Evolutionary conservation across 2,113 vertebrate species (phyloP).

Genomic region (Jacana jacana): DNA sequence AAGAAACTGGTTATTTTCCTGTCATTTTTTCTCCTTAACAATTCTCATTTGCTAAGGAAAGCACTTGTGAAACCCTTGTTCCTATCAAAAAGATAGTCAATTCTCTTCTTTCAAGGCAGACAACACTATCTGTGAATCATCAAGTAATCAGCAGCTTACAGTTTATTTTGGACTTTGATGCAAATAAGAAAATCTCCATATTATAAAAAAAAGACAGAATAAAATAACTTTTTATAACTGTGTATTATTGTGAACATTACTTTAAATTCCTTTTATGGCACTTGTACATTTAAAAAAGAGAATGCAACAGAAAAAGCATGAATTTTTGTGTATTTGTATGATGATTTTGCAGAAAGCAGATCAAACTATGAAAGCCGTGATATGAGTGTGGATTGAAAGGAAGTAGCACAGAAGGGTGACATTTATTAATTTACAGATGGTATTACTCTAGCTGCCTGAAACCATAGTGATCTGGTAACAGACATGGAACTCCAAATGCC

Average conservation of each 20-base stretch:
- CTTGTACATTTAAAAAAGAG: neutral
- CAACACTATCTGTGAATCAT: neutral
- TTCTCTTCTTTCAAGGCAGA: neutral
- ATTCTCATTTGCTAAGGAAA: neutral
- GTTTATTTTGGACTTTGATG: neutral
- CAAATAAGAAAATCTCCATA: neutral
- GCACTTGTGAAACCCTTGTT: neutral
- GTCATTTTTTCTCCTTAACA: neutral
- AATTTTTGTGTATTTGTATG: slow-evolving; percentile 21
- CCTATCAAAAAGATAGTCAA: neutral
- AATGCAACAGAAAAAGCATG: neutral
- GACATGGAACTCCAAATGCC: slow-evolving; percentile 59
- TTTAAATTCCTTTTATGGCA: neutral
- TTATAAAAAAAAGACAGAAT: neutral
- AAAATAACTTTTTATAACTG: neutral
- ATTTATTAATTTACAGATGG: slow-evolving; percentile 76
- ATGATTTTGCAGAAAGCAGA: slow-evolving; percentile 18
- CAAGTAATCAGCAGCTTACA: neutral
- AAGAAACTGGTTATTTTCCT: neutral
- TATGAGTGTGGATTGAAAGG: slow-evolving; percentile 33
- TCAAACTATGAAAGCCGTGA: slow-evolving; percentile 12
- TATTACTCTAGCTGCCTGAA: slow-evolving; percentile 66
- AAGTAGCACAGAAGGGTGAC: slow-evolving; percentile 63
- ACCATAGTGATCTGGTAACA: slow-evolving; percentile 68
- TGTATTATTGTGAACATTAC: neutral